Evolutionary conservation across 1,140 invertebrate genomes (phyloP), one percentile per base, ranked within the genome.

Genomic region (Druon quercuslanigerum): DNA sequence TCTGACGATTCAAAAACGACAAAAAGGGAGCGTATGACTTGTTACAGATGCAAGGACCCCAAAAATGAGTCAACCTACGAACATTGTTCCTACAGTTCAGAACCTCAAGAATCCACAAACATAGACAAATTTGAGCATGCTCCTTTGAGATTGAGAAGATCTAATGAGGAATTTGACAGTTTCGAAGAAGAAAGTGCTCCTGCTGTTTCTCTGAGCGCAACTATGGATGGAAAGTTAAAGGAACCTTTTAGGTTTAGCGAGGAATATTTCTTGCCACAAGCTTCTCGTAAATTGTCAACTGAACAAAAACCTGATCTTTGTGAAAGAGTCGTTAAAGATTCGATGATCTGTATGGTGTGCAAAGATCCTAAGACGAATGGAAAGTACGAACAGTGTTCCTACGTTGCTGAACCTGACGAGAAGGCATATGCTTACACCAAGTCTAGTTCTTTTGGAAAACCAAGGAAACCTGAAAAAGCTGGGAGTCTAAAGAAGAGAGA

Each of bases 331-430:
- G 88, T 92, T 54, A 94, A 92, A 83, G 92, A 95, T 83, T 93
- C 93, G 7, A 94, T 94, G 93, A 92, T 93, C 5, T 96, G 95
- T 84, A 94, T 93, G 86, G 90, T 94, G 2, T 96, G 95, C 84
- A 92, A 93, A 83, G 92, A 96, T 82, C 91, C 92, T 0, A 93
- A 94, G 86, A 95, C 93, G n/a, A 94, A 94, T 33, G 94, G 93
- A 6, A 95, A 94, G 76, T 96, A 94, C 84, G 94, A 96, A 89
- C 93, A 94, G 72, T 95, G 95, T 84, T 93, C 94, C 0, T 95
- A 95, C 86, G 92, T 93, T 20, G 90, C 93, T 14, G 90, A 92
- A 80, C 93, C 94, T 0, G 93, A 93, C 79, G 93, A 93, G 80
- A 94, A 94, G 82, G 92, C 93, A 82, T 95, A 94, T 82, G 93